Base-by-base conservation (phyloP, 2,888 invertebrate species). In the Caenorhabditis becei region DNA sequence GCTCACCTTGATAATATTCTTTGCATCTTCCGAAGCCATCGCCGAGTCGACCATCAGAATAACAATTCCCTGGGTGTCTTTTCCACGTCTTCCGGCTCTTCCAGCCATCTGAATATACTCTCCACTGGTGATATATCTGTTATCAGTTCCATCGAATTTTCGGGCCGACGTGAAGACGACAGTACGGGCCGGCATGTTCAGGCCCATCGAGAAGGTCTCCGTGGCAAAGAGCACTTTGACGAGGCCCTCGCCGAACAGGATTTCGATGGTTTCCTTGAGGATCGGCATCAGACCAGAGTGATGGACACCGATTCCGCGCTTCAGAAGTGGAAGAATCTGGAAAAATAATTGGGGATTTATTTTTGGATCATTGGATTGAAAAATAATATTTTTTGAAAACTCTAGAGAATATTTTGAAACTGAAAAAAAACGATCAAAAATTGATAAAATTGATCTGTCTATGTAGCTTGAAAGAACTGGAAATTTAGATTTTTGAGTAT, bases 21-120 rank as follows among this genome's bases (percentile, higher is more conserved):
- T 93, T 1, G 93, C 94, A 35, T 92, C 92, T 32, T 92, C 92
- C 1, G 93, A 92, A 79, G 92, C 93, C 83, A 99, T 96, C 92
- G 96, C 96, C 92, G 98, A 96, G 92, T 99, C 98, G 20, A 99
- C 95, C 97, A 99, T 99, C 54, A 99, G 93, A 86, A 99, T 98
- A 8, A 99, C 98, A 74, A 98, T 97, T 84, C 95, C 93, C 91
- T 96, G 96, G 92, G 97, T 97, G 92, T 99, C 99, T 58, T 97
- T 93, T 54, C 84, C 84, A 92, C 99, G 94, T 70, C 99, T 94
- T 1, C 99, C 99, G 0, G 99, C 99, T 83, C 99, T 94, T 0
- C 99, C 99, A 14, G 97, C 96, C 99, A 99, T 99, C 92, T 99
- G 99, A 86, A 99, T 98, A 91, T 99, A 99, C 92, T 99, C 99